Conservation (phyloP, 2,797 vertebrate genomes). For the Phoeniculus purpureus region DNA sequence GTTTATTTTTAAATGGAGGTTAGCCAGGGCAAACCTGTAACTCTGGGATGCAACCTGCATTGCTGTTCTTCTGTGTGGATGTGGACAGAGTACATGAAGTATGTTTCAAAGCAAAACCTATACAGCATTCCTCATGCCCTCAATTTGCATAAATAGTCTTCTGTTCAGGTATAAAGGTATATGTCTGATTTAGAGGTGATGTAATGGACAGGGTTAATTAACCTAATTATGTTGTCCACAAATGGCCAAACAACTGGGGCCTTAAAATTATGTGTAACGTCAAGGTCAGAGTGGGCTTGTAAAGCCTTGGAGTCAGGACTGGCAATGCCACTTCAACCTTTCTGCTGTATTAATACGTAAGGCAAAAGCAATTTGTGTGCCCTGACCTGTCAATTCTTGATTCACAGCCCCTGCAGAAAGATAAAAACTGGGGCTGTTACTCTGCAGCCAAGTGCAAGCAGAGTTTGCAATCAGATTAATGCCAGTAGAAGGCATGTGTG, state of each 20-base stretch:
- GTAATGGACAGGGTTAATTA: neutral
- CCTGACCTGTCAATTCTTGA: neutral
- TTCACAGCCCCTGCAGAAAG: neutral
- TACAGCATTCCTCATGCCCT: neutral
- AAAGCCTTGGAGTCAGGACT: neutral
- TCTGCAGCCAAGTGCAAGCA: neutral
- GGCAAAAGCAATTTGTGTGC: neutral
- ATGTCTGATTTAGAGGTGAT: neutral
- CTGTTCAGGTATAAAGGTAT: neutral
- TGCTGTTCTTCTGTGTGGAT: neutral
- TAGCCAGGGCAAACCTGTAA: neutral
- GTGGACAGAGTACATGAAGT: neutral
- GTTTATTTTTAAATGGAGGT: neutral
- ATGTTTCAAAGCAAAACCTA: neutral
- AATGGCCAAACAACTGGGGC: neutral
- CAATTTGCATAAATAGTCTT: neutral
- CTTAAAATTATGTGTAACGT: neutral
- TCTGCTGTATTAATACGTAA: neutral
- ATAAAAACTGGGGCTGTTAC: neutral
- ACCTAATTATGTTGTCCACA: neutral
- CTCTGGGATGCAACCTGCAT: neutral
- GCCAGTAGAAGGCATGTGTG: accelerated
- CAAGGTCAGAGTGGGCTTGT: neutral
- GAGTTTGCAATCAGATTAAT: neutral
- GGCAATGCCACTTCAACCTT: accelerated